Evolutionary conservation across 2,113 vertebrate genomes (phyloP), one percentile per base, ranked within the genome.

Genomic region (Drymodes brunneopygia): DNA sequence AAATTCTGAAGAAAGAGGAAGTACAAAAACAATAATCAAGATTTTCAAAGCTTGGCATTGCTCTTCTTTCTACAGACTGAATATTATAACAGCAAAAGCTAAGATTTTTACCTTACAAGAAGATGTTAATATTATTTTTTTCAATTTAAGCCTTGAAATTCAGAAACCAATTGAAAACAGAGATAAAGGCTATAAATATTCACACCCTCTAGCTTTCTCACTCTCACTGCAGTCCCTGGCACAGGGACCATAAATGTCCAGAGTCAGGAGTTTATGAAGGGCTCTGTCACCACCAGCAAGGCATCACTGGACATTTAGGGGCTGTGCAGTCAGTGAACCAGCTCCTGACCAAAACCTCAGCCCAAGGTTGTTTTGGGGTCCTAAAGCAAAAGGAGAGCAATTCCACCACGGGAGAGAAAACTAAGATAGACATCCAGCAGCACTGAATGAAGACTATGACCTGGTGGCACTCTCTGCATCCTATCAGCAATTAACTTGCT

Each of bases 251-350:
- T 2, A 40, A 28, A 16, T 25, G 7, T 31, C 13, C 64, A 65
- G 27, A 38, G 11, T 28, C n/a, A 27, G 21, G 45, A 54, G 28
- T 72, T 50, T 75, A n/a, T 40, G 64, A 50, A 81, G 28, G 6
- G 31, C 31, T 53, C 38, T 50, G 0, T 21, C 0, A 0, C n/a
- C n/a, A 71, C 35, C 44, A 61, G 27, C 48, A 74, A 53, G 24
- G 7, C 33, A 21, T n/a, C 31, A 48, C 13, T 42, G 48, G 14
- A 21, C 24, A 48, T 16, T 75, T 58, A 69, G 11, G 13, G 35
- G 5, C 40, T 53, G 15, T 20, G 25, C 47, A 51, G 21, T 16
- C 35, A 69, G 21, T 25, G 60, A 57, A 28, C 6, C 42, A 67
- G 12, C 25, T 79, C 12, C 44, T 38, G 35, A 51, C 21, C 42